Conservation (phyloP, 2,888 invertebrate species). For the Galerucella pusilla region DNA sequence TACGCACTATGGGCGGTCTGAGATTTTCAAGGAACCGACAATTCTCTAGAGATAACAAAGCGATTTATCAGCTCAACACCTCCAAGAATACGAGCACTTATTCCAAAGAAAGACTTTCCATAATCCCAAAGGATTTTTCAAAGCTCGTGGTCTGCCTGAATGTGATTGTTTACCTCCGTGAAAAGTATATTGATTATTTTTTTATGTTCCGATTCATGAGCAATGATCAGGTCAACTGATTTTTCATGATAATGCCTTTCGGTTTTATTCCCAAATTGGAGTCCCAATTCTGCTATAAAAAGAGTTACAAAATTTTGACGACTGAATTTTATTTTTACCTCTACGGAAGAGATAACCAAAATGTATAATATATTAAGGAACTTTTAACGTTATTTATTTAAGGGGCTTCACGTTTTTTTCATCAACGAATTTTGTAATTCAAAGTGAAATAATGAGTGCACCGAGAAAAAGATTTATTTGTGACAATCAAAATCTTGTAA, state of each 20-base stretch:
- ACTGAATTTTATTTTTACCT: no score
- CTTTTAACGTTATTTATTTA: no score
- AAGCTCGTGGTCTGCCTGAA: conserved; percentile 36
- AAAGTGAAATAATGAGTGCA: no score
- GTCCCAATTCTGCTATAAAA: no score
- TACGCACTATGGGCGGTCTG: conserved; percentile 27
- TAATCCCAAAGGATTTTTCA: conserved; percentile 27
- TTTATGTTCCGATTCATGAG: background rate
- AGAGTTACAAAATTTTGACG: no score
- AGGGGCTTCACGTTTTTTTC: no score
- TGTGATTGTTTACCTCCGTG: conserved; percentile 37
- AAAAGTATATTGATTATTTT: conserved; percentile 31
- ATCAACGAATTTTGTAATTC: no score
- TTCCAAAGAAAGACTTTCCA: conserved; percentile 32
- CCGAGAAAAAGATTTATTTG: no score
- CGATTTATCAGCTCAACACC: conserved; percentile 38
- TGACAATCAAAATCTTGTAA: no score
- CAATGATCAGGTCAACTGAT: conserved; percentile 12
- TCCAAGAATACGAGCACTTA: conserved; percentile 35
- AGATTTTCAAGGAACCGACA: conserved; percentile 30
- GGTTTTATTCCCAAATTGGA: background rate
- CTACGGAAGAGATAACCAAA: no score
- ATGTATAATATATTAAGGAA: no score
- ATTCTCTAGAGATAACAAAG: conserved; percentile 29
- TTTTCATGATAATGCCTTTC: conserved; percentile 4